A percentile compares a stretch with the other conserved stretches of the same genome.
phyloP scores from a whole-genome alignment of 2,797 vertebrate species.

The Perodicticus potto region DNA sequence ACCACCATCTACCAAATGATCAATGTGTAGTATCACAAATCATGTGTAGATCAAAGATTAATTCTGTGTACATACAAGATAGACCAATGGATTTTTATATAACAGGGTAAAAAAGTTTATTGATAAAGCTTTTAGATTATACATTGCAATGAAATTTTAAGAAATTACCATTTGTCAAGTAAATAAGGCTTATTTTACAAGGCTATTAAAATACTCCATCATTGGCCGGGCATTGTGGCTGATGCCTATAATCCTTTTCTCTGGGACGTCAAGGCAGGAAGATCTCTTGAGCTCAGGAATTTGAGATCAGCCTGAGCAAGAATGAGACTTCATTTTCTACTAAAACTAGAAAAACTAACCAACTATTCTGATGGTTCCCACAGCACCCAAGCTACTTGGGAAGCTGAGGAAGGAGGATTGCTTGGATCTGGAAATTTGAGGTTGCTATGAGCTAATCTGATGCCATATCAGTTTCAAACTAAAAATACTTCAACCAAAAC shows the following conservation, averaged over 20 bases:
- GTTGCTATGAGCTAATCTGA: too few relatives aligned
- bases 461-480: not conserved
- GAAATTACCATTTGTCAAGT: not conserved
- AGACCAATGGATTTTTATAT: not conserved
- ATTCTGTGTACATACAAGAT: not conserved
- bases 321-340: too few relatives aligned
- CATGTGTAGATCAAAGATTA: not conserved
- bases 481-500: not conserved
- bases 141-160: not conserved
- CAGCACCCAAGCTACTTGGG: too few relatives aligned
- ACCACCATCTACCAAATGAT: not conserved
- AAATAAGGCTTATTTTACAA: constrained; percentile 7
- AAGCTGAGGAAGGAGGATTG: too few relatives aligned
- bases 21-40: not conserved
- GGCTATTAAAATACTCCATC: not conserved
- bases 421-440: too few relatives aligned
- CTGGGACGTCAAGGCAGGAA: too few relatives aligned
- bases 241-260: too few relatives aligned
- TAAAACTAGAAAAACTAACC: too few relatives aligned
- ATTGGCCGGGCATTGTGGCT: not conserved
- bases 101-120: not conserved
- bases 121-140: not conserved
- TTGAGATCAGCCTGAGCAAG: too few relatives aligned
- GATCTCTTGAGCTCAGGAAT: too few relatives aligned
- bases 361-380: too few relatives aligned